Conservation (phyloP, 2,888 invertebrate genomes). For the Tetramorium bicarinatum region DNA sequence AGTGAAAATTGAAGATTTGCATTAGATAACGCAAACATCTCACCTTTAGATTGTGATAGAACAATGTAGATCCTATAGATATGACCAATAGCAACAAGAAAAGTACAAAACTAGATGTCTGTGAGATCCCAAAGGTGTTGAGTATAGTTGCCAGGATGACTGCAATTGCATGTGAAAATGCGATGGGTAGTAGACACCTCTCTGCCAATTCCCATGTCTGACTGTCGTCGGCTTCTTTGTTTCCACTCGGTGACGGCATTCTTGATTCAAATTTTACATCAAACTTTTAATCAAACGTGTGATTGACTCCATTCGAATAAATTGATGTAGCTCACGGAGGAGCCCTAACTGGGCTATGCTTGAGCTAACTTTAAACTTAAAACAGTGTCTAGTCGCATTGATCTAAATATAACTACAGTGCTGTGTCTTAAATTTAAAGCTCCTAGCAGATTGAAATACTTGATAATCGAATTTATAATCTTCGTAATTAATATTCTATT, state of each 20-base stretch:
- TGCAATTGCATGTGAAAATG: constrained; percentile 93
- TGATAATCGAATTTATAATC: constrained; percentile 4
- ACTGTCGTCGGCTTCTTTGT: constrained; percentile 84
- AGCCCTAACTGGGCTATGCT: constrained; percentile 81
- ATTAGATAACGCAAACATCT: constrained; percentile 70
- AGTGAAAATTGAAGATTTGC: background rate
- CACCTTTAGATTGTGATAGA: constrained; percentile 95
- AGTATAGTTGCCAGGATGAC: constrained; percentile 91
- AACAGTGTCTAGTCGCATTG: constrained; percentile 83
- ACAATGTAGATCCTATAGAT: constrained; percentile 92
- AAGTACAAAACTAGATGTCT: constrained; percentile 92
- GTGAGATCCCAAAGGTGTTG: constrained; percentile 91
- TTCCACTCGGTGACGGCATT: constrained; percentile 80
- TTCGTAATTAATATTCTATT: constrained; percentile 45
- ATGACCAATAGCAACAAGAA: constrained; percentile 92
- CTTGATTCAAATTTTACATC: constrained; percentile 55
- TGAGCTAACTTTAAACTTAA: constrained; percentile 85
- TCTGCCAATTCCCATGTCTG: constrained; percentile 89
- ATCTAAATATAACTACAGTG: constrained; percentile 84
- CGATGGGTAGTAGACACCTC: constrained; percentile 92
- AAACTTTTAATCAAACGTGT: constrained; percentile 67
- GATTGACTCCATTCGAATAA: constrained; percentile 73
- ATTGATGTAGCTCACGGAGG: constrained; percentile 71
- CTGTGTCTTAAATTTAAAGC: constrained; percentile 79
- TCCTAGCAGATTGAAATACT: constrained; percentile 74